These are phyloP conservation scores for Ephestia elutella DNA, from an alignment of 1,140 invertebrate genomes.

Conservation along the genomic window DNA sequence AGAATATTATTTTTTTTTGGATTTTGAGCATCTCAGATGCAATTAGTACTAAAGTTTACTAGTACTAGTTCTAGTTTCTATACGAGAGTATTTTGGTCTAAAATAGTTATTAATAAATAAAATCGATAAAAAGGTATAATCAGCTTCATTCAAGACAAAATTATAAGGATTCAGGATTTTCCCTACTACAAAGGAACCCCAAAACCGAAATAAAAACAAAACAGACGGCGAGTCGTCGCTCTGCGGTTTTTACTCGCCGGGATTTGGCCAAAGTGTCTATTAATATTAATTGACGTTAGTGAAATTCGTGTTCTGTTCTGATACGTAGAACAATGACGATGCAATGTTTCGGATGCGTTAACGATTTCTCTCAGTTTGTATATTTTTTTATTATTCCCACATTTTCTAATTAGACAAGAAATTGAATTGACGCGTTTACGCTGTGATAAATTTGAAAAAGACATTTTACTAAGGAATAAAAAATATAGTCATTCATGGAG, in stretches of 20 bases:
- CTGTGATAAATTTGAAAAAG: not conserved
- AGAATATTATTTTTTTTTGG: too few species aligned
- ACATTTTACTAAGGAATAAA: too few species aligned
- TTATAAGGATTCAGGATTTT: too few species aligned
- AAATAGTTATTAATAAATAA: too few species aligned
- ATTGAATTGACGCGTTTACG: not conserved
- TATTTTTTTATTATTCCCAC: constrained; percentile 12
- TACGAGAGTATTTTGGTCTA: too few species aligned
- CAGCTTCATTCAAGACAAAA: too few species aligned
- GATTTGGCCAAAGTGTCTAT: constrained; percentile 65
- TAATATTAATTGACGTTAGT: constrained; percentile 71
- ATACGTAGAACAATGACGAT: constrained; percentile 67
- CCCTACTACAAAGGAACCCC: constrained; percentile 27
- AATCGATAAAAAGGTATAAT: too few species aligned
- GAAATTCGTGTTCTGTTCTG: constrained; percentile 48
- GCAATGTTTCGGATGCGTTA: constrained; percentile 35
- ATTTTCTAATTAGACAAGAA: not conserved
- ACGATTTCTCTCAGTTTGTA: constrained; percentile 37
- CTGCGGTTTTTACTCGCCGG: constrained; percentile 45
- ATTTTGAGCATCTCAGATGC: too few species aligned
- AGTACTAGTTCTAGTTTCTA: too few species aligned
- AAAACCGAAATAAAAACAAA: constrained; percentile 27
- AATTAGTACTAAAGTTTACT: too few species aligned
- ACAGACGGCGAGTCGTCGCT: constrained; percentile 17
- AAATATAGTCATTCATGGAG: too few species aligned